Base-by-base conservation (phyloP, 2,113 vertebrate species). In the Brevimyrus niger region DNA sequence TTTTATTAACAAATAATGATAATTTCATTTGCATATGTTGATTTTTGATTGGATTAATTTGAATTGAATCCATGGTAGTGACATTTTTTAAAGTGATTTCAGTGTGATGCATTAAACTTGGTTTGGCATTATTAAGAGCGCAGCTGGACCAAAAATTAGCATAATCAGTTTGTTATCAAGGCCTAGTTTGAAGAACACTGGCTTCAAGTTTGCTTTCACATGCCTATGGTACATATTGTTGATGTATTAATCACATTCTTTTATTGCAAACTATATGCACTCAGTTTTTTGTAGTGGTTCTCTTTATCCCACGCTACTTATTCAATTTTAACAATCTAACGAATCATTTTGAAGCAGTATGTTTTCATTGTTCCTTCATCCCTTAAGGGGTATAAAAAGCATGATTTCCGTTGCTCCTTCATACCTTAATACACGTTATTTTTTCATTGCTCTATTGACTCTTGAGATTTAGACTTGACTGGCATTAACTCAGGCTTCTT, bases 21-120 rank as follows among this genome's bases (percentile, higher is more conserved):
- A 80, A 80, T 80, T 80, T 80, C n/a, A 80, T 19, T 80, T 38
- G 73, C 73, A 80, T 80, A 42, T 80, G 73, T 80, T 80, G 31
- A 80, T 15, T 42, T 80, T 42, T 42, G 31, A 80, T 42, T 42
- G 13, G 10, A 42, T 80, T 80, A 80, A 7, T n/a, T 19, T 80
- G n/a, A 35, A 42, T 10, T 10, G 73, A 80, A 80, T 17, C 17
- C 4, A 76, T 76, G 27, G 61, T 65, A 31, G 3, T 69, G 61
- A 69, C n/a, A 69, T 31, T 31, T 69, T 69, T 31, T 11, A 27
- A 65, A 65, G 61, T 69, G n/a, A 69, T 69, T 69, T 69, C 61
- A 69, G n/a, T 27, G n/a, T 69, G 61, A 69, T 69, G 27, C 61
- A 69, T 27, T 69, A 31, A 69, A 69, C 31, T 69, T 31, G 10